Evolutionary conservation across 2,888 invertebrate species (phyloP), one percentile per base, ranked within the genome.

Genomic region (Nebria salina): DNA sequence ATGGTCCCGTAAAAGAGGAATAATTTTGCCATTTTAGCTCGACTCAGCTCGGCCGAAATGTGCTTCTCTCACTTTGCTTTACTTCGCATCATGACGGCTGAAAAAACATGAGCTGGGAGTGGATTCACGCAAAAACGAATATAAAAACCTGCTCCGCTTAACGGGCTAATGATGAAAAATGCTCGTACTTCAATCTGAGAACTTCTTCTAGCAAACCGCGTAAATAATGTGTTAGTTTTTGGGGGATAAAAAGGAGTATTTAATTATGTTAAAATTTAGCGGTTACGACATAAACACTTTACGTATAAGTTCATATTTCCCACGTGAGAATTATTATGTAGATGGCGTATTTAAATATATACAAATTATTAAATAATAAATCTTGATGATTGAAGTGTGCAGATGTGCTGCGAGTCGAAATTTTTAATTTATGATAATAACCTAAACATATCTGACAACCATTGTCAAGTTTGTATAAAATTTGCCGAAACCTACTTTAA

Each of bases 101-200:
- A 83, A 82, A 82, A 83, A 82, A 82, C 81, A 77, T 78, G 70
- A 83, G 83, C 83, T 77, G 65, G 82, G 82, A 83, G 54, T 54
- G 7, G 54, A 54, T 54, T 54, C 54, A 54, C 54, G 8, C 54
- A 54, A 54, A 54, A 54, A 54, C 54, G 54, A 54, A 8, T 13
- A 54, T 8, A 54, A 54, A 54, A 54, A 54, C 83, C 83, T 11
- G 26, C 13, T 82, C 83, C 83, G 83, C 83, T 83, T 83, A 85
- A 84, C 84, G 84, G 83, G 83, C 84, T 84, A 84, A 85, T 84
- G 84, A 84, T 83, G 84, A 84, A 84, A 85, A 83, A 84, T 84
- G 84, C 54, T 13, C 13, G 54, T 54, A 54, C 54, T 54, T 54
- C 54, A 54, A 54, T 54, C 54, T 54, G 54, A 13, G 54, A 54